phyloP scores from a whole-genome alignment of 37 sponge, comb jelly and placozoan species.

The Petrosia ficiformis region DNA sequence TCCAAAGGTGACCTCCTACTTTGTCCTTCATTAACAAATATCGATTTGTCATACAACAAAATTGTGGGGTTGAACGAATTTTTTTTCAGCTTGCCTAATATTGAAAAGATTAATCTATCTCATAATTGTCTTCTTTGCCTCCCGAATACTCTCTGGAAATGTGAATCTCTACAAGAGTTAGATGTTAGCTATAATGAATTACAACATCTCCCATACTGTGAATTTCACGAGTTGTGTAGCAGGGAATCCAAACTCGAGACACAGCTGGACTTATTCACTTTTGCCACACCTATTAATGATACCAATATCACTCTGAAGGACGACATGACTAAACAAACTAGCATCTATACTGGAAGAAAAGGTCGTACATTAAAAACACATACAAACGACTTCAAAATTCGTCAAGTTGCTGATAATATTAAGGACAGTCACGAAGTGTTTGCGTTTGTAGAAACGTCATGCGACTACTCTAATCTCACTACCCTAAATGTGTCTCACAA shows the following conservation, averaged over 20 bases:
- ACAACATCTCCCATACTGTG: constrained; percentile 29
- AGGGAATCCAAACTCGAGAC: neutral
- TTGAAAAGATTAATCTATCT: constrained; percentile 16
- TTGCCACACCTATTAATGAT: no score
- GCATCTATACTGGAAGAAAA: neutral
- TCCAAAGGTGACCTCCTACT: constrained; percentile 5
- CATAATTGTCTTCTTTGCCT: constrained; percentile 31
- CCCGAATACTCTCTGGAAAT: constrained; percentile 45
- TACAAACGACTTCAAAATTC: neutral
- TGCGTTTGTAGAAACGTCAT: constrained; percentile 4
- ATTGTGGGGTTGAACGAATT: constrained; percentile 33
- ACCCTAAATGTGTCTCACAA: constrained; percentile 56
- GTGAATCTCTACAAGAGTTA: constrained; percentile 41
- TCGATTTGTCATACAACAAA: constrained; percentile 44
- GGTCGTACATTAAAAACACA: neutral
- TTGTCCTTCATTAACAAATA: constrained; percentile 27
- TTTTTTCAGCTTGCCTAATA: constrained; percentile 31
- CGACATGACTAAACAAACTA: no score
- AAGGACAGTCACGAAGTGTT: neutral
- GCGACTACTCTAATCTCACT: constrained; percentile 39
- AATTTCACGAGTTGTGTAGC: constrained; percentile 11
- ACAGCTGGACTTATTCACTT: neutral
- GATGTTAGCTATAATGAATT: constrained; percentile 43
- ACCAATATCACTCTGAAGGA: no score
- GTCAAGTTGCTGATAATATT: neutral